Evolutionary conservation across 92 coral and sea anemone genomes (phyloP).

Genomic region (Parazoanthus atlanticus): DNA sequence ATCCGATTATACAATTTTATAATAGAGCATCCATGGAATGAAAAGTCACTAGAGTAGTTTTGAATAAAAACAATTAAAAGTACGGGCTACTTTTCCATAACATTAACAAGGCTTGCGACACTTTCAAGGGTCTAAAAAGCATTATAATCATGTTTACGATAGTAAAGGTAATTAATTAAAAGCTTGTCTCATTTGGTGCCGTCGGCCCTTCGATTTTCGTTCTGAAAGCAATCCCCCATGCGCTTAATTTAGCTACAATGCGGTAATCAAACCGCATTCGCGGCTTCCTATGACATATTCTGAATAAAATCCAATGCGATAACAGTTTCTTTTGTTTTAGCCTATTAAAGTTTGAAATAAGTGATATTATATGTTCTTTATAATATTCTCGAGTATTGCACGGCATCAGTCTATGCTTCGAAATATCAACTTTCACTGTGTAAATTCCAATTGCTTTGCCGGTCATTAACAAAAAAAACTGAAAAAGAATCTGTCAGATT

Average conservation of each 20-base stretch:
- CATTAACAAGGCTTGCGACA: neutral
- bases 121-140: neutral
- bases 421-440: too few relatives aligned
- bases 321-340: neutral
- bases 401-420: neutral
- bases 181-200: neutral
- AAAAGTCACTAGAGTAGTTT: neutral
- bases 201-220: neutral
- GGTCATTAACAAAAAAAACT: too few relatives aligned
- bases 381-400: neutral
- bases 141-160: neutral
- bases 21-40: neutral
- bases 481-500: too few relatives aligned
- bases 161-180: neutral
- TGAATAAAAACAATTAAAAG: slow-evolving; percentile 5
- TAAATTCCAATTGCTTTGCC: too few relatives aligned
- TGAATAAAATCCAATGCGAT: neutral
- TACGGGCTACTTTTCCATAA: neutral
- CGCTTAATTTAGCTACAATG: too few relatives aligned
- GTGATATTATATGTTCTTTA: neutral
- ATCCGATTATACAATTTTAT: too few relatives aligned
- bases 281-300: neutral
- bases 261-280: neutral
- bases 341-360: neutral
- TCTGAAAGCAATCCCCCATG: neutral